A percentile compares a stretch with the other conserved stretches of the same genome.
phyloP scores from a whole-genome alignment of 2,113 vertebrate genomes.

The Felis chaus region DNA sequence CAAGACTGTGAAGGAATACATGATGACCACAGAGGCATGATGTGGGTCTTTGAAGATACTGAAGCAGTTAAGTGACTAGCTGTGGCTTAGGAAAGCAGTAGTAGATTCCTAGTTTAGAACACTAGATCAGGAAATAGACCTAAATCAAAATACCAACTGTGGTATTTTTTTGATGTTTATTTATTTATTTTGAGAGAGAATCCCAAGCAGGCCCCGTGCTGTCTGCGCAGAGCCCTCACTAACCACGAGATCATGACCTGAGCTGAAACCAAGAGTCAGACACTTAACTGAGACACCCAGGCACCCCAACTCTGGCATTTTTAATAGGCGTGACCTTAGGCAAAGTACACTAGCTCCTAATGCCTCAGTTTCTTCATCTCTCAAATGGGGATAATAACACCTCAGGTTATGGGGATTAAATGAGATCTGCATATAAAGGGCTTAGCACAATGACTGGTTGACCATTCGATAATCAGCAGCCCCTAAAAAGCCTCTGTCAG shows the following conservation, averaged over 20 bases:
- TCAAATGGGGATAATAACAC: background rate
- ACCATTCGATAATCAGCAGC: background rate
- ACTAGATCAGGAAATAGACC: background rate
- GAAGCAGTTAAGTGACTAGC: background rate
- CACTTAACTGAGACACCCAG: background rate
- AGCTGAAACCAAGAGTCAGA: background rate
- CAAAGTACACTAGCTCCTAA: slow-evolving; percentile 15
- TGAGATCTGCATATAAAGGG: background rate
- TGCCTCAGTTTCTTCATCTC: background rate
- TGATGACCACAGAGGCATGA: background rate
- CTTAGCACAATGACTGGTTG: background rate
- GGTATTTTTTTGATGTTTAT: background rate
- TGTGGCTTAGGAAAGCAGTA: background rate
- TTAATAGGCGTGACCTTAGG: too few relatives aligned
- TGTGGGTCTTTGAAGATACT: background rate
- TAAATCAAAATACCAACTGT: slow-evolving; percentile 27
- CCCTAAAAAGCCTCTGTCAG: background rate
- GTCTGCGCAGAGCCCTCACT: background rate
- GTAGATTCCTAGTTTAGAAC: background rate
- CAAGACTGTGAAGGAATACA: background rate
- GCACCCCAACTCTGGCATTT: background rate
- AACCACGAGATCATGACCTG: background rate
- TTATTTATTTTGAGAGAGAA: background rate
- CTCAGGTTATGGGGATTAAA: background rate
- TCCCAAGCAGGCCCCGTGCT: background rate